Evolutionary conservation across 1,140 invertebrate species (phyloP), one percentile per base, ranked within the genome.

Genomic region (Cephus cinctus): DNA sequence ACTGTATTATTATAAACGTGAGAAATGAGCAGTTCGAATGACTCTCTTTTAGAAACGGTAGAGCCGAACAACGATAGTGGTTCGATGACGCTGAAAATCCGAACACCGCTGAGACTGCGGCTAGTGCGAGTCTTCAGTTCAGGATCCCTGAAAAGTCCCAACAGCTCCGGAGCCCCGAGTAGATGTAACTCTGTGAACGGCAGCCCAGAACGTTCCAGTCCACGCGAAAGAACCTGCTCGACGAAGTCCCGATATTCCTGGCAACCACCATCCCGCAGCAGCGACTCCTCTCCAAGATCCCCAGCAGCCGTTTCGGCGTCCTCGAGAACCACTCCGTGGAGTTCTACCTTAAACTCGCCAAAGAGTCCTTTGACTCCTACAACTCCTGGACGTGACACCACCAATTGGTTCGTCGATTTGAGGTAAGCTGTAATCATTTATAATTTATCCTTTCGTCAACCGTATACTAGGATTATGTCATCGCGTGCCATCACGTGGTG

Each of bases 361-460:
- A 42, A 16, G 8, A 60, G 14, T 32, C 27, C 16, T 22, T 15
- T 23, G 4, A 52, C 20, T 15, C 36, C 52, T 4, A 55, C 48
- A 44, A 44, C 5, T 11, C 9, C 22, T 2, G n/a, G n/a, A n/a
- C n/a, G n/a, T n/a, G 16, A 9, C 2, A 43, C 12, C 9, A 32
- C 43, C 4, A 50, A 2, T 0, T 56, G 53, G 50, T 52, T 48
- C n/a, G 3, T 21, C 23, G 22, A 12, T 18, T 23, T 18, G 18
- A 50, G 51, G 61, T 63, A 48, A 57, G 61, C 48, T 3, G 45
- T n/a, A n/a, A n/a, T n/a, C n/a, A n/a, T n/a, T n/a, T n/a, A n/a
- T n/a, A n/a, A n/a, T n/a, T n/a, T n/a, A n/a, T n/a, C n/a, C n/a
- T n/a, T n/a, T n/a, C n/a, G n/a, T n/a, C n/a, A n/a, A n/a, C n/a